Conservation (phyloP, 2,113 vertebrate genomes). For the Myotis brandtii region DNA sequence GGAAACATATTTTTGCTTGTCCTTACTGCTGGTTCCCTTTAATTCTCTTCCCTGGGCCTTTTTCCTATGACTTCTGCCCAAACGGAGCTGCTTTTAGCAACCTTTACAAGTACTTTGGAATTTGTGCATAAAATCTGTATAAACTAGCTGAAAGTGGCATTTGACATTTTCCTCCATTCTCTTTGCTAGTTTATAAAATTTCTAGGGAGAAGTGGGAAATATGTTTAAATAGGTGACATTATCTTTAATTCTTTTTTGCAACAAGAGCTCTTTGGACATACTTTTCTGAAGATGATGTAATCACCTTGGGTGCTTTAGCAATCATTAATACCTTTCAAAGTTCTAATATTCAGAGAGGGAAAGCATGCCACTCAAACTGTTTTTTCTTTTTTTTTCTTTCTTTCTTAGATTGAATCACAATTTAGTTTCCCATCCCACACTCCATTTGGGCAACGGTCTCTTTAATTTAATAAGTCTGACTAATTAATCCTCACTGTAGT, state of each 20-base stretch:
- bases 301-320: not conserved
- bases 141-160: not conserved
- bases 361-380: not conserved
- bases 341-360: not conserved
- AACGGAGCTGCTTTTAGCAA: not conserved
- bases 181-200: constrained; percentile 10
- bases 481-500: constrained; percentile 56
- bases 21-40: not conserved
- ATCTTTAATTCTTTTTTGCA: not conserved
- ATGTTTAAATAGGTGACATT: not conserved
- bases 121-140: constrained; percentile 41
- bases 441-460: not conserved
- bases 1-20: not conserved
- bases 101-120: not conserved
- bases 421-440: not conserved
- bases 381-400: not conserved
- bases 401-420: constrained; percentile 29
- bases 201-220: constrained; percentile 14
- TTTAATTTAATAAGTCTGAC: constrained; percentile 32
- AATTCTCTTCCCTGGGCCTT: not conserved
- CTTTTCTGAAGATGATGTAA: constrained; percentile 22
- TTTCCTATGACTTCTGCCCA: not conserved
- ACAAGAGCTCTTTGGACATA: not conserved
- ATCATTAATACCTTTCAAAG: not conserved
- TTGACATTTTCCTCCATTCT: not conserved